Base-by-base conservation (phyloP, 2,888 invertebrate genomes). In the Neocrepidodera transversa region DNA sequence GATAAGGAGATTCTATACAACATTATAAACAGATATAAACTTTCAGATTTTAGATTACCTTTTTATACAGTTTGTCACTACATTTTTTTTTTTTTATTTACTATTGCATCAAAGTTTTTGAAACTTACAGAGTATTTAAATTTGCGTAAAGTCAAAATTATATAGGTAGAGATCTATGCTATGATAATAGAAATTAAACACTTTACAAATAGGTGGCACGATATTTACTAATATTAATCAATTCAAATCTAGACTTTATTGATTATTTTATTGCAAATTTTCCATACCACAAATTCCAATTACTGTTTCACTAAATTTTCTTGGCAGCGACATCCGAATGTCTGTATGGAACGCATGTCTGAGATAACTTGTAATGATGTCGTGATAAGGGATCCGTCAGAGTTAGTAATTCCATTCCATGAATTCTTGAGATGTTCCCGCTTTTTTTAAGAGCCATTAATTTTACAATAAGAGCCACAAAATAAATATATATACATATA, bases 351-450 rank as follows among this genome's bases (percentile, higher is more conserved):
- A 28, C 30, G 30, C 26, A 30, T 30, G 40, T 42, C 40, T 30
- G 28, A 30, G 51, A 42, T 51, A 51, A 51, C 40, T 18, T 28
- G 13, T 26, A n/a, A 42, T 40, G 40, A 51, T 51, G 42, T 51
- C 51, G 18, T 51, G 51, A 51, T 51, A 51, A 51, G 42, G 13
- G 40, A 30, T 17, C 30, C 28, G 30, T 7, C 38, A 50, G 50
- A 50, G 51, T 51, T 42, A 26, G 30, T 51, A 42, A 42, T 50
- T 50, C 38, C 28, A 50, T 50, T 50, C 38, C 16, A 8, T 5
- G 50, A 20, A 50, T 38, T 50, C 50, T 38, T 50, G 13, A 51
- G 18, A 40, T 40, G 11, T 42, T 51, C 18, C 11, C n/a, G 47
- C 28, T 51, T 51, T 30, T 23, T 47, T 42, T 18, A 10, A 16